phyloP scores from a whole-genome alignment of 2,888 invertebrate species.

The Cerastis leucographa region DNA sequence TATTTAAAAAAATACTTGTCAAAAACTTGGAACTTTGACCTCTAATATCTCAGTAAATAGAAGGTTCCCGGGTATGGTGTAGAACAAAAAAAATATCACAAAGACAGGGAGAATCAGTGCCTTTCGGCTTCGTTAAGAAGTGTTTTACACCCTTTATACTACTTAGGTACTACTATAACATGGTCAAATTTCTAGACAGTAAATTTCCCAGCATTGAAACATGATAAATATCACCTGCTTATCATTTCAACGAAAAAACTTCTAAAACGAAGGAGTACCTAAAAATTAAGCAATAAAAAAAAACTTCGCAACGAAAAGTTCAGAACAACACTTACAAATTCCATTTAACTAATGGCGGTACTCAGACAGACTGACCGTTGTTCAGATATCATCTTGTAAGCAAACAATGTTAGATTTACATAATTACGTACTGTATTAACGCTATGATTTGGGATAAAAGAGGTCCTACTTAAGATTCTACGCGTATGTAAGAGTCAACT shows the following conservation, averaged over 20 bases:
- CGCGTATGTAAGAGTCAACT: slow-evolving; percentile 41
- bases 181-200: background rate
- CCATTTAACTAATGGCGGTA: slow-evolving; percentile 43
- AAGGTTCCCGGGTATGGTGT: too few species aligned
- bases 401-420: slow-evolving; percentile 54
- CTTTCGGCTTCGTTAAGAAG: too few species aligned
- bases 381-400: slow-evolving; percentile 37
- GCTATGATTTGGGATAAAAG: slow-evolving; percentile 50
- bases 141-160: too few species aligned
- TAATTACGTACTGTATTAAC: slow-evolving; percentile 50
- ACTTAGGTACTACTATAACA: background rate
- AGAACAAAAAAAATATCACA: too few species aligned
- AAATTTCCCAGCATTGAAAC: background rate
- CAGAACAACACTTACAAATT: slow-evolving; percentile 30
- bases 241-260: slow-evolving; percentile 10
- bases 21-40: too few species aligned
- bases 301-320: background rate
- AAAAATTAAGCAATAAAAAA: slow-evolving; percentile 12
- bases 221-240: background rate
- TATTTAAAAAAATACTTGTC: too few species aligned
- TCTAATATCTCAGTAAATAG: too few species aligned
- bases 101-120: too few species aligned
- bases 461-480: slow-evolving; percentile 48
- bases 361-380: slow-evolving; percentile 31
- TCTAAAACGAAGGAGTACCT: slow-evolving; percentile 11